These are phyloP conservation scores for Astyanax mexicanus DNA, from an alignment of 2,797 vertebrate genomes.

Conservation along the genomic window DNA sequence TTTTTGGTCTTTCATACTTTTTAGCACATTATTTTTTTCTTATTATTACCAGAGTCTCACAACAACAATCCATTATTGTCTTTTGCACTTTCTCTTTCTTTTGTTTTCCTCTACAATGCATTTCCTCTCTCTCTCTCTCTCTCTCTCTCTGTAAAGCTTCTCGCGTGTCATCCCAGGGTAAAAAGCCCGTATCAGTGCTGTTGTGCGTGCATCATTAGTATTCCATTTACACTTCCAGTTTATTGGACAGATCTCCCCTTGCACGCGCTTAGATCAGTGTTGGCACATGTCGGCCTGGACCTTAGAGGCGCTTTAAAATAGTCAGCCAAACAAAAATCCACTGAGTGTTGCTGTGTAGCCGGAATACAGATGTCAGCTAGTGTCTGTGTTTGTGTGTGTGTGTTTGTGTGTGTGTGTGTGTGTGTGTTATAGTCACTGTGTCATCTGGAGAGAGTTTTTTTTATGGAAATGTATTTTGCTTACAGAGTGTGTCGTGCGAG, in stretches of 20 bases:
- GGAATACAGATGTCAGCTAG: slow-evolving; percentile 23
- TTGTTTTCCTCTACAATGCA: slow-evolving; percentile 7
- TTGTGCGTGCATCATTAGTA: slow-evolving; percentile 70
- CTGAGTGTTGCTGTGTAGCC: slow-evolving; percentile 11
- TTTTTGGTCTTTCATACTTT: too few species aligned
- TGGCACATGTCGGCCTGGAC: slow-evolving; percentile 69
- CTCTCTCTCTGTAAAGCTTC: slow-evolving; percentile 52
- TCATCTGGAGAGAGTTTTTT: not conserved
- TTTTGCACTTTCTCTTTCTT: slow-evolving; percentile 9
- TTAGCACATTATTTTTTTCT: too few species aligned
- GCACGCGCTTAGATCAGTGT: slow-evolving; percentile 73
- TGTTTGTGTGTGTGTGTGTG: not conserved
- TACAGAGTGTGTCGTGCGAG: slow-evolving; percentile 73
- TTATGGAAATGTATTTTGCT: not conserved
- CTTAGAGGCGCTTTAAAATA: slow-evolving; percentile 67
- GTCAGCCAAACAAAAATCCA: slow-evolving; percentile 40
- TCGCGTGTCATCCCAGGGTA: slow-evolving; percentile 56
- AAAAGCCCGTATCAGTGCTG: slow-evolving; percentile 63
- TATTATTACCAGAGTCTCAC: slow-evolving; percentile 13
- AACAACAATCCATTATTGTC: slow-evolving; percentile 55
- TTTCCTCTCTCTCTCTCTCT: slow-evolving; percentile 11
- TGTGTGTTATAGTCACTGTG: slow-evolving; percentile 1
- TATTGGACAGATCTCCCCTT: slow-evolving; percentile 72
- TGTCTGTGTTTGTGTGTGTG: not conserved
- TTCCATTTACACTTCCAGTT: slow-evolving; percentile 75